phyloP scores from a whole-genome alignment of 1,140 invertebrate species.

The Dryas iulia region DNA sequence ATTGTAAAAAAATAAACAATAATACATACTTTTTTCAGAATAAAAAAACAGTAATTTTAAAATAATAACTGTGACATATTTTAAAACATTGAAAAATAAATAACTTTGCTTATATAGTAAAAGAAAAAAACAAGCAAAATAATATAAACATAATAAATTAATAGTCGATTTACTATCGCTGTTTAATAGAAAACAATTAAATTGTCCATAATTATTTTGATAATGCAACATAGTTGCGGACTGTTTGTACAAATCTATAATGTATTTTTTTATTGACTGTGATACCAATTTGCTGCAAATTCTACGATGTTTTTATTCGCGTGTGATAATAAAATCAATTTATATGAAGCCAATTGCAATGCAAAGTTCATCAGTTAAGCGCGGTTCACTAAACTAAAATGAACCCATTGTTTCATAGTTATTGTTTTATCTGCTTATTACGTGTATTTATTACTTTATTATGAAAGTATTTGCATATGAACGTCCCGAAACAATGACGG shows the following conservation, averaged over 20 bases:
- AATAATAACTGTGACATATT: too few relatives aligned
- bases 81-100: too few relatives aligned
- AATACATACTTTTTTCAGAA: too few relatives aligned
- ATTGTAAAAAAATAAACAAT: too few relatives aligned
- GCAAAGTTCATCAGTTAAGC: not conserved
- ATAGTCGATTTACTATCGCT: not conserved
- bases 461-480: not conserved
- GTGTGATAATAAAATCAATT: conserved; percentile 11
- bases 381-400: conserved; percentile 17
- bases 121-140: not conserved
- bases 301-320: conserved; percentile 4
- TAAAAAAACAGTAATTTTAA: too few relatives aligned
- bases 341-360: conserved; percentile 8
- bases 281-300: conserved; percentile 1
- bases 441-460: not conserved
- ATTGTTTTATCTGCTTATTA: not conserved
- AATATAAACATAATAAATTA: not conserved
- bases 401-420: not conserved
- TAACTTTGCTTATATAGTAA: not conserved
- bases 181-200: not conserved
- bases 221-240: conserved; percentile 11
- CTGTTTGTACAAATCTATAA: not conserved
- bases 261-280: not conserved
- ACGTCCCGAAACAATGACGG: too few relatives aligned
- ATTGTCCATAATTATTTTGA: conserved; percentile 7